Conservation (phyloP, 2,888 invertebrate species). For the Gasteruption jaculator region DNA sequence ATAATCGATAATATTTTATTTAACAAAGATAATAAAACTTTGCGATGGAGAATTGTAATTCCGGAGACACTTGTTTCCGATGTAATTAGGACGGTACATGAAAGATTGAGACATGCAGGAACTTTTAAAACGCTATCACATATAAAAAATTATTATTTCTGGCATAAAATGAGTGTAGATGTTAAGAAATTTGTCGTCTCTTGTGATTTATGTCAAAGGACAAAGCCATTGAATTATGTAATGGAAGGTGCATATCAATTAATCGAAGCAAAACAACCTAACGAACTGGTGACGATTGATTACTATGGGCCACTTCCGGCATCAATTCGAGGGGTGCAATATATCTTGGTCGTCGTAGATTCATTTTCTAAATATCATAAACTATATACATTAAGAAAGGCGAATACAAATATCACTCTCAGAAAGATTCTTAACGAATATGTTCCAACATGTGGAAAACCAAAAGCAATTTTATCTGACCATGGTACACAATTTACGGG, state of each 20-base stretch:
- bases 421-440: conserved; percentile 10
- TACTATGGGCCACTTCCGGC: conserved; percentile 22
- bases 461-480: conserved; percentile 12
- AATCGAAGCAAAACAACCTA: conserved; percentile 8
- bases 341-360: conserved; percentile 20
- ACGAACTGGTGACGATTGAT: conserved; percentile 18
- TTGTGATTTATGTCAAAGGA: conserved; percentile 19
- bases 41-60: conserved; percentile 9
- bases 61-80: neutral
- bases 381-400: conserved; percentile 17
- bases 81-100: conserved; percentile 5
- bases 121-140: conserved; percentile 13
- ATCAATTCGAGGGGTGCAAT: conserved; percentile 15
- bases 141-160: conserved; percentile 11
- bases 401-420: conserved; percentile 6
- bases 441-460: conserved; percentile 15
- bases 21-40: neutral
- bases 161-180: conserved; percentile 11
- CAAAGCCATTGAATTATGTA: conserved; percentile 11
- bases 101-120: conserved; percentile 10
- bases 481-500: conserved; percentile 19
- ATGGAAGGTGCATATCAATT: conserved; percentile 18
- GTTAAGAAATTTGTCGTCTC: conserved; percentile 8
- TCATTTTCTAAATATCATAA: conserved; percentile 16
- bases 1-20: conserved; percentile 11